These are phyloP conservation scores for Micrasema minimum DNA, from an alignment of 1,140 invertebrate genomes.

Conservation along the genomic window DNA sequence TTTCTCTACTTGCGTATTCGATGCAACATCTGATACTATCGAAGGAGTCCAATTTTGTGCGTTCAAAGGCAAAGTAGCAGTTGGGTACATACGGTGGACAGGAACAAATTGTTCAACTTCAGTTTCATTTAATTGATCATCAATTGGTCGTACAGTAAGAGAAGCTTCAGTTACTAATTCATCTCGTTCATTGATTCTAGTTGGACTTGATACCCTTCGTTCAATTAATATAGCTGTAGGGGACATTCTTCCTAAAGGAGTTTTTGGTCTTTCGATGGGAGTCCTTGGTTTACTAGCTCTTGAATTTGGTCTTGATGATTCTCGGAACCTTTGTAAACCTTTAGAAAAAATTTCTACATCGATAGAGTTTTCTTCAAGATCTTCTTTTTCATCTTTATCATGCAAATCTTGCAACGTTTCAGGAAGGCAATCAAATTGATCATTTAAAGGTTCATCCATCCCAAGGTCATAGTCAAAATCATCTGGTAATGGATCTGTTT, in stretches of 20 bases:
- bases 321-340: slow-evolving; percentile 61
- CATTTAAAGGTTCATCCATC: slow-evolving; percentile 65
- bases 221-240: slow-evolving; percentile 71
- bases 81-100: slow-evolving; percentile 54
- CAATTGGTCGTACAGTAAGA: slow-evolving; percentile 66
- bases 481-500: slow-evolving; percentile 83
- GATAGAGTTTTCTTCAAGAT: slow-evolving; percentile 50
- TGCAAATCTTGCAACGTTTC: neutral
- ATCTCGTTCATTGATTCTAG: slow-evolving; percentile 64
- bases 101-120: slow-evolving; percentile 55
- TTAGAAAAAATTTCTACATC: slow-evolving; percentile 60
- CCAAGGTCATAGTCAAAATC: slow-evolving; percentile 77
- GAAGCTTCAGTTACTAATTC: slow-evolving; percentile 68
- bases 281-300: slow-evolving; percentile 66
- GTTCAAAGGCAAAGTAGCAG: neutral
- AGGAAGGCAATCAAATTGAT: slow-evolving; percentile 33
- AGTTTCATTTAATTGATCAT: slow-evolving; percentile 54
- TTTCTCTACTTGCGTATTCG: neutral
- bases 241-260: slow-evolving; percentile 66
- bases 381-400: slow-evolving; percentile 23
- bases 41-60: slow-evolving; percentile 11
- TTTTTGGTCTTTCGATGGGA: slow-evolving; percentile 67
- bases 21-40: slow-evolving; percentile 1
- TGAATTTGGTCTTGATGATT: slow-evolving; percentile 62
- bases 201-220: slow-evolving; percentile 67